Evolutionary conservation across 2,797 vertebrate species (phyloP).

Genomic region (Notamacropus eugenii): DNA sequence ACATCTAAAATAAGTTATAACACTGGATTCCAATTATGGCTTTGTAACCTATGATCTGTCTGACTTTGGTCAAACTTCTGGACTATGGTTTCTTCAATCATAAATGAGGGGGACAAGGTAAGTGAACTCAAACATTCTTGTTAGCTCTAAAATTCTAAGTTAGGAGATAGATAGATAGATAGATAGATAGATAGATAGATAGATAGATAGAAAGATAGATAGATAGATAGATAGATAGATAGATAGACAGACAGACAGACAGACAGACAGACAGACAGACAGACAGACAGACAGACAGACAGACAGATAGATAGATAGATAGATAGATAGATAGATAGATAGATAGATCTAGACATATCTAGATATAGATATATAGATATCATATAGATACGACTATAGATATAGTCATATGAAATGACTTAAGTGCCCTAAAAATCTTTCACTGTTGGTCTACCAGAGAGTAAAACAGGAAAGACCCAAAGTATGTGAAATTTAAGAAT

Average conservation of each 20-base stretch:
- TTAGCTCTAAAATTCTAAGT: not conserved
- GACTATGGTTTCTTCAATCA: not conserved
- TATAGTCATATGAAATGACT: not conserved
- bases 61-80: not conserved
- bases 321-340: not conserved
- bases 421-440: not conserved
- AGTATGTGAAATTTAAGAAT: not conserved
- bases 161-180: not conserved
- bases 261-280: too few relatives aligned
- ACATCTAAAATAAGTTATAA: not conserved
- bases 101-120: not conserved
- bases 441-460: not conserved
- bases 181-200: too few relatives aligned
- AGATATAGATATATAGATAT: too few relatives aligned
- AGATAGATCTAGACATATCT: too few relatives aligned
- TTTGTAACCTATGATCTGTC: not conserved
- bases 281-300: not conserved
- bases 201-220: not conserved
- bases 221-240: too few relatives aligned
- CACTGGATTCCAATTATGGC: not conserved
- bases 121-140: not conserved
- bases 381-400: too few relatives aligned
- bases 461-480: not conserved
- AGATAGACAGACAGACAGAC: not conserved
- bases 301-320: too few relatives aligned